A percentile compares a stretch with the other conserved stretches of the same genome.
Evolutionary conservation across 2,888 invertebrate species (phyloP).

Genomic region (Agonopterix arenella): DNA sequence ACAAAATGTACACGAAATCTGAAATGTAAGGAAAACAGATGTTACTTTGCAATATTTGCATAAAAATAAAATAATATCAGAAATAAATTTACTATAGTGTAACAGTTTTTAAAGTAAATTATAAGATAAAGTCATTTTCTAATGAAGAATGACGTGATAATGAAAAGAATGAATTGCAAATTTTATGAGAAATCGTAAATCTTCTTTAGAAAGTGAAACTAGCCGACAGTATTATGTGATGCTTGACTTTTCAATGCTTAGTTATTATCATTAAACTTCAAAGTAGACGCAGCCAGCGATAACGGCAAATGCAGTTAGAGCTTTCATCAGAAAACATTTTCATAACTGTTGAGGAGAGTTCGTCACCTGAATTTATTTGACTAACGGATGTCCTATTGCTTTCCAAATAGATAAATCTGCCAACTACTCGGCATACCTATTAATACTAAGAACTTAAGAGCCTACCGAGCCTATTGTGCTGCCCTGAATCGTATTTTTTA

Average conservation of each 20-base stretch:
- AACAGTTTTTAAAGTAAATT: too few species aligned
- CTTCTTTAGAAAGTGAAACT: slow-evolving; percentile 18
- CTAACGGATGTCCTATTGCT: slow-evolving; percentile 11
- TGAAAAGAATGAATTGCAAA: slow-evolving; percentile 17
- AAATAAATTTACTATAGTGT: too few species aligned
- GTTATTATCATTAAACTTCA: neutral
- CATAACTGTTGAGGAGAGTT: neutral
- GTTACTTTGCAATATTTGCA: too few species aligned
- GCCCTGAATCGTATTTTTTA: too few species aligned
- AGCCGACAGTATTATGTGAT: neutral
- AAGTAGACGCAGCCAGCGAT: neutral
- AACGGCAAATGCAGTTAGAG: neutral
- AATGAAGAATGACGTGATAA: neutral
- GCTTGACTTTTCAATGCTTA: neutral
- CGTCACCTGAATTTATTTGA: slow-evolving; percentile 12
- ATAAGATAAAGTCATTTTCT: too few species aligned
- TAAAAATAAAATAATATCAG: too few species aligned
- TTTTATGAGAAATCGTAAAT: slow-evolving; percentile 15
- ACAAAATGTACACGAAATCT: too few species aligned
- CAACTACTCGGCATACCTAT: too few species aligned
- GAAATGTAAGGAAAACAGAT: neutral
- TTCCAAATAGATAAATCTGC: too few species aligned
- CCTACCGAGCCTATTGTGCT: too few species aligned
- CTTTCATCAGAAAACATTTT: neutral
- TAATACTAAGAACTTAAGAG: too few species aligned